Evolutionary conservation across 1,140 invertebrate genomes (phyloP), one percentile per base, ranked within the genome.

Genomic region (Tribolium madens): DNA sequence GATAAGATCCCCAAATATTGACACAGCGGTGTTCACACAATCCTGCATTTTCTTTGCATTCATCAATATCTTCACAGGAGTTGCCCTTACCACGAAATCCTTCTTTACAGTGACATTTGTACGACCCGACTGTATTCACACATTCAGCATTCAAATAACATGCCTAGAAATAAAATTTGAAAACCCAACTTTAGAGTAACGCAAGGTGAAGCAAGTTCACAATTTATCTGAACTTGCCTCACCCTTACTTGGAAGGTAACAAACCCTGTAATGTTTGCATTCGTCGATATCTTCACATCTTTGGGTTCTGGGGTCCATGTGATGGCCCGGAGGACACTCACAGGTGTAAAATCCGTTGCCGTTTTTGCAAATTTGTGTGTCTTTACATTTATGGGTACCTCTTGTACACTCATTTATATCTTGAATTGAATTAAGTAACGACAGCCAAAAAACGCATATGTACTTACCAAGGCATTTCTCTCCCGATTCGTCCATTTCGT

Each of bases 201-300:
- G 13, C 10, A 47, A 3, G 1, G 9, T 46, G 10, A 47, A 9
- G 46, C 46, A 47, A 47, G 1, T 9, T 2, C 9, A 47, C 2
- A 47, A 47, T 4, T 47, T 47, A 47, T 47, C n/a, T n/a, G n/a
- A n/a, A n/a, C 21, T 26, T 26, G 21, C 21, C 21, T 26, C 21
- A 26, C 1, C n/a, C n/a, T 9, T 2, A 0, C 7, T 4, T 26
- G 5, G 2, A 10, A 9, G 0, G 26, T 31, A 42, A 4, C 85
- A 86, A 77, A 82, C 84, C 53, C 83, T 76, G 78, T 85, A 85
- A 70, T 76, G 82, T 31, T 84, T 83, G 75, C 97, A 98, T 85
- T 98, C 97, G 84, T 98, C 92, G 15, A 97, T 94, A 85, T 98
- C 97, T 69, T 93, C 90, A 86, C 96, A 98, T 77, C 92, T 92